phyloP scores from a whole-genome alignment of 2,888 invertebrate species.

The Cerastoderma edule region DNA sequence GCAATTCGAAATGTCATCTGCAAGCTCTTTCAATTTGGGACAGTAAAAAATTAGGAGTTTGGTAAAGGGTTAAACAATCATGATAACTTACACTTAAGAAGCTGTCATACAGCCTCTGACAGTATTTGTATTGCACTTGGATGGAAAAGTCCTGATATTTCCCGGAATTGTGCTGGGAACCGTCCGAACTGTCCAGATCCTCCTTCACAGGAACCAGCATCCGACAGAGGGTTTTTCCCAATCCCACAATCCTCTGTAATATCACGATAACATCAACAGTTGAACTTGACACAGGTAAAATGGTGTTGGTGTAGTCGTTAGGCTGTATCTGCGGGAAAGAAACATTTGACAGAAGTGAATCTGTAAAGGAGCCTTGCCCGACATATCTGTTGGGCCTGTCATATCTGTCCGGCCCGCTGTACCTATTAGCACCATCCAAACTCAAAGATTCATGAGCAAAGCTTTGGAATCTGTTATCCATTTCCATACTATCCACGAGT shows the following conservation, averaged over 20 bases:
- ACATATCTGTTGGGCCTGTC: not conserved
- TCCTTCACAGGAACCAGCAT: slow-evolving; percentile 54
- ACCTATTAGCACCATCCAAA: not conserved
- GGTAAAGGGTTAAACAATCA: too few species aligned
- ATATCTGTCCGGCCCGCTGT: not conserved
- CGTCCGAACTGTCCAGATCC: slow-evolving; percentile 40
- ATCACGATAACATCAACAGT: slow-evolving; percentile 71
- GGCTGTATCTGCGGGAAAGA: slow-evolving; percentile 42
- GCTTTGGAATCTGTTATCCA: not conserved
- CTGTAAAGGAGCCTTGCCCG: slow-evolving; percentile 44
- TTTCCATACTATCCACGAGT: not conserved
- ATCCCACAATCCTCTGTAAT: slow-evolving; percentile 70
- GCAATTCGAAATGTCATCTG: too few species aligned
- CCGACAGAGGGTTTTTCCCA: slow-evolving; percentile 65
- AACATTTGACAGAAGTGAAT: slow-evolving; percentile 40
- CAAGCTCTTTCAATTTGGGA: too few species aligned
- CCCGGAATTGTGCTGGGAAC: slow-evolving; percentile 1
- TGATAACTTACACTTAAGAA: slow-evolving; percentile 59
- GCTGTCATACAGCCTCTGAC: slow-evolving; percentile 55
- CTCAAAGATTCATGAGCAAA: not conserved
- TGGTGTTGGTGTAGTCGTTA: slow-evolving; percentile 28
- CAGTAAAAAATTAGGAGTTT: too few species aligned
- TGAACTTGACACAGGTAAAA: slow-evolving; percentile 72
- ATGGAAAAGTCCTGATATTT: slow-evolving; percentile 2
- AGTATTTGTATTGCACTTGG: slow-evolving; percentile 30